Percentiles rank a stretch among this genome's conserved stretches.
phyloP scores from a whole-genome alignment of 35 echinoderm and acorn worm species.

The Acanthaster planci region DNA sequence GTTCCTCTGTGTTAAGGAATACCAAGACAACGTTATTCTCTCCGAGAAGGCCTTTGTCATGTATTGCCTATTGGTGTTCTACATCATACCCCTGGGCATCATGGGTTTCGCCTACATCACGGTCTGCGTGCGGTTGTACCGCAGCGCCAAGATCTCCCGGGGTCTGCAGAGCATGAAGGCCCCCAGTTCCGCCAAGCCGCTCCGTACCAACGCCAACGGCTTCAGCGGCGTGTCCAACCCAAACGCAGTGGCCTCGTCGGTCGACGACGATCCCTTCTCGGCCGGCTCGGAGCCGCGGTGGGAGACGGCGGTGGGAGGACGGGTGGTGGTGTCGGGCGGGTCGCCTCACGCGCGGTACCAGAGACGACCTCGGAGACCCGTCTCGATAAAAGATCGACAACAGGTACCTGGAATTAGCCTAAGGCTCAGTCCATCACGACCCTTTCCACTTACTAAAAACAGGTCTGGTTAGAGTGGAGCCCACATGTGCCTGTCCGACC shows the following conservation, averaged over 20 bases:
- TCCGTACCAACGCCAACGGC: background rate
- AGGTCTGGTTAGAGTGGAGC: background rate
- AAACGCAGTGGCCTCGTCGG: conserved; percentile 10
- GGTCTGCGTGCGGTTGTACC: conserved; percentile 50
- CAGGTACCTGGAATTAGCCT: conserved; percentile 8
- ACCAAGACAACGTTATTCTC: background rate
- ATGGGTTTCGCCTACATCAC: conserved; percentile 57
- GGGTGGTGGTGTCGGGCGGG: background rate
- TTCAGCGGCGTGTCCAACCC: background rate
- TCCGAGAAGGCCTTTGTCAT: conserved; percentile 3
- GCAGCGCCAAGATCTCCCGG: conserved; percentile 45
- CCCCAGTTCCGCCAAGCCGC: background rate
- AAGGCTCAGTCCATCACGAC: background rate
- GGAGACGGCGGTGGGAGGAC: too few relatives aligned
- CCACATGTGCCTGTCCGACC: too few relatives aligned
- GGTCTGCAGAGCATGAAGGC: conserved; percentile 59
- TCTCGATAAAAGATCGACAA: conserved; percentile 43
- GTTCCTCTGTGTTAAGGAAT: background rate
- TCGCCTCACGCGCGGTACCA: background rate
- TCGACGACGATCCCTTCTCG: background rate
- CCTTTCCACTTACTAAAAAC: background rate
- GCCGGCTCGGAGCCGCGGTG: background rate
- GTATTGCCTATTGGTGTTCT: conserved; percentile 54
- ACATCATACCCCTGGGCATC: conserved; percentile 49
- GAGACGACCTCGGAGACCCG: background rate